Conservation (phyloP, 2,888 invertebrate genomes). For the Lordiphosa andalusiaca region DNA sequence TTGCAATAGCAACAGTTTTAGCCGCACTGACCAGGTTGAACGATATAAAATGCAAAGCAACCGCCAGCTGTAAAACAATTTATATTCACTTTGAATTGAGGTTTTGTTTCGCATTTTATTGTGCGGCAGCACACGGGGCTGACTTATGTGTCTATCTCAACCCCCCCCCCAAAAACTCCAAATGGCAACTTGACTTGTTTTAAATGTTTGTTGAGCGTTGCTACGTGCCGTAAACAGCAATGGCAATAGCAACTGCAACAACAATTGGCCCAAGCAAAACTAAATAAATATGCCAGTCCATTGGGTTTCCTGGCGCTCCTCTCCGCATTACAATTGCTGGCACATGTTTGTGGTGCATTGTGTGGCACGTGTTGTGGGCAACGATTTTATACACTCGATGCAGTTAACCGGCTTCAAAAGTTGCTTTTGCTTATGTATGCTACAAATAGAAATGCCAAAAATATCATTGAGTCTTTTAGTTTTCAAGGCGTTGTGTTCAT, state of each 20-base stretch:
- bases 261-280: conserved; percentile 52
- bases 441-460: conserved; percentile 5
- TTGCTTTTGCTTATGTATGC: conserved; percentile 18
- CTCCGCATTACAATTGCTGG: not conserved
- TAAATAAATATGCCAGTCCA: conserved; percentile 49
- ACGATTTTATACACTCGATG: conserved; percentile 22
- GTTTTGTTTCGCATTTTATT: conserved; percentile 70
- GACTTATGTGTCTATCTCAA: conserved; percentile 8
- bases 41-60: conserved; percentile 75
- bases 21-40: conserved; percentile 20
- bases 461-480: no score
- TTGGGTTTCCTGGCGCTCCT: conserved; percentile 1
- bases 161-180: conserved; percentile 6
- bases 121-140: conserved; percentile 34
- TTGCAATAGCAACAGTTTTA: conserved; percentile 13
- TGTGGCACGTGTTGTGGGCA: conserved; percentile 13
- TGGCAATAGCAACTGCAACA: conserved; percentile 23
- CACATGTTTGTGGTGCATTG: conserved; percentile 10
- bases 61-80: conserved; percentile 73
- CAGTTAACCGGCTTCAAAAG: conserved; percentile 43
- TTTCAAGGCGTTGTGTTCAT: no score
- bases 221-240: conserved; percentile 65
- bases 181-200: conserved; percentile 61
- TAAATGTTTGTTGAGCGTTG: conserved; percentile 71
- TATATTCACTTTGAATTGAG: conserved; percentile 75